Base-by-base conservation (phyloP, 2,888 invertebrate genomes). In the Diabrotica balteata region DNA sequence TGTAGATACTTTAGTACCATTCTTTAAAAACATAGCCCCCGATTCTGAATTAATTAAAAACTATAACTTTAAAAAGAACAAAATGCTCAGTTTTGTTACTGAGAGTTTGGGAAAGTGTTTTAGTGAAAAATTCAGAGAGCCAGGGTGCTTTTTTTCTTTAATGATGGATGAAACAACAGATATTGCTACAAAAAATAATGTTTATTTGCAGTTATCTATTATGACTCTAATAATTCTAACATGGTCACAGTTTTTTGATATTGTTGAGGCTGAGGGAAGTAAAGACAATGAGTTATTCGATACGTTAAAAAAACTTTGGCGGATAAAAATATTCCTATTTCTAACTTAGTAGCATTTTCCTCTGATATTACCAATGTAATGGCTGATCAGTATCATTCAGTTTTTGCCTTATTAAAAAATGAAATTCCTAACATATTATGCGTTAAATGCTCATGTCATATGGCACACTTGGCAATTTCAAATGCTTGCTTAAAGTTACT, bases 401-500 rank as follows among this genome's bases (percentile, higher is more conserved):
- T 74, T 8, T 66, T 62, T 68, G 55, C 69, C 11, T 51, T 47
- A 17, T 58, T 73, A 50, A 71, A 59, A 55, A n/a, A 58, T 65
- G 6, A 47, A 74, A 32, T 32, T 22, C 78, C 80, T 44, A 61
- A 73, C 45, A 77, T 80, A 61, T 74, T 74, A 7, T 69, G 63
- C 44, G 61, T 80, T 11, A 80, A 79, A 69, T 81, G 80, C 65
- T 76, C 75, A 22, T 80, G 80, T 64, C 80, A 80, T 66, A 73
- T 77, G 73, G 77, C 78, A 17, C 73, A 78, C 69, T 68, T 81
- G 52, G 70, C 73, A 51, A 66, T 76, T 59, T 73, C 72, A 6
- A 72, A 80, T 70, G 79, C 80, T 42, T 80, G 78, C 66, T 68
- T 79, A 0, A 76, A 79, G 72, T 66, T 81, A 42, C 80, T 80